phyloP scores from a whole-genome alignment of 2,797 vertebrate genomes.

The Danionella dracula region DNA sequence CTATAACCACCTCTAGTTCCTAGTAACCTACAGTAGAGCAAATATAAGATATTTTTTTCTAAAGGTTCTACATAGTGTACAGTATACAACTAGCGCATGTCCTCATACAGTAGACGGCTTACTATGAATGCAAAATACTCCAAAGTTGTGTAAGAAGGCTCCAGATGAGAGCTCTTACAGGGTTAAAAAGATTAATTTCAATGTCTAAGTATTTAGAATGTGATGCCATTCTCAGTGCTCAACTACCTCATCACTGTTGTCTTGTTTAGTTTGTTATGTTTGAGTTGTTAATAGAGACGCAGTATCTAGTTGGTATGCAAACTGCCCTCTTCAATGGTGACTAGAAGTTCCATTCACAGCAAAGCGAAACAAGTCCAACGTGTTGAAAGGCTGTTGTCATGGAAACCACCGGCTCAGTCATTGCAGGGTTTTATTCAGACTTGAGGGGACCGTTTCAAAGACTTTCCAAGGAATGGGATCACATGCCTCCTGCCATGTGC shows the following conservation, averaged over 20 bases:
- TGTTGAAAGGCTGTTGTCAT: background rate
- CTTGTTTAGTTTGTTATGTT: background rate
- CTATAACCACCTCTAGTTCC: no score
- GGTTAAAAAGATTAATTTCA: no score
- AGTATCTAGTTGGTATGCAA: slow-evolving; percentile 1
- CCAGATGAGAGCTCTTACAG: no score
- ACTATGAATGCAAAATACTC: no score
- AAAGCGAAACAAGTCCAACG: background rate
- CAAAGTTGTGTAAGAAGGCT: no score
- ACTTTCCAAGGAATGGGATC: background rate
- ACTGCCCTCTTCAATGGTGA: background rate
- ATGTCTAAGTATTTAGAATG: no score
- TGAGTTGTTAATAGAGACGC: background rate
- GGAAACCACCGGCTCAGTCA: slow-evolving; percentile 5
- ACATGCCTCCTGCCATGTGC: slow-evolving; percentile 5
- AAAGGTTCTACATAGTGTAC: no score
- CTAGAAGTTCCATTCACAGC: slow-evolving; percentile 5
- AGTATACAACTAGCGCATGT: no score
- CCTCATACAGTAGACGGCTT: no score
- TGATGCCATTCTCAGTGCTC: no score
- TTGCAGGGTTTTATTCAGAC: background rate
- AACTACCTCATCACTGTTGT: background rate
- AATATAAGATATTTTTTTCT: no score
- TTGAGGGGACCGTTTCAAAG: background rate
- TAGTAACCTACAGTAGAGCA: no score